A percentile compares a stretch with the other conserved stretches of the same genome.
Evolutionary conservation across 2,888 invertebrate genomes (phyloP).

Genomic region (Oxystoma pomonae): DNA sequence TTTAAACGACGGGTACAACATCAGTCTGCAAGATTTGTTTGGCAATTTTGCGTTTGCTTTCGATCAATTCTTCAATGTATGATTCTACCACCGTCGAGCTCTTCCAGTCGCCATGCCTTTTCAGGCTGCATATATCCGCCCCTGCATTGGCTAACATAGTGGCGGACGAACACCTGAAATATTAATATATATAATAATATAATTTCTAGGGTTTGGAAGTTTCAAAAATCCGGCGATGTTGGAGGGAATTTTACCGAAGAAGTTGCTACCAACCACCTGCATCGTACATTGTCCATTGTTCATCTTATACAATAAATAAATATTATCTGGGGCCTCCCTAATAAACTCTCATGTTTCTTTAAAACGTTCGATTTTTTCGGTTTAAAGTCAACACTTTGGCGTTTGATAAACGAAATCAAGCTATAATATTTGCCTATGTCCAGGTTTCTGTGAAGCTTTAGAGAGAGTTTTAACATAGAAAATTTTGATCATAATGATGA

Average conservation of each 20-base stretch:
- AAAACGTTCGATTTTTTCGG: neutral
- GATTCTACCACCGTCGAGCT: neutral
- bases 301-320: neutral
- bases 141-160: neutral
- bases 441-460: neutral
- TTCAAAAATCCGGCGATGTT: neutral
- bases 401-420: neutral
- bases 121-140: neutral
- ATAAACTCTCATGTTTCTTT: neutral
- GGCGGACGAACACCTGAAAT: neutral
- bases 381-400: neutral
- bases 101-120: too few species aligned
- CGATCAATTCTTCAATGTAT: neutral
- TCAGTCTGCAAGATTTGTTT: neutral
- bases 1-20: neutral
- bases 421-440: neutral
- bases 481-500: neutral
- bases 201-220: neutral
- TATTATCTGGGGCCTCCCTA: neutral
- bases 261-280: neutral
- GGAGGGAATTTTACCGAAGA: neutral
- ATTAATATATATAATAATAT: neutral
- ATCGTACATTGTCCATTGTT: neutral
- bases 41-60: neutral
- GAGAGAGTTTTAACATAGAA: neutral